Evolutionary conservation across 2,888 invertebrate species (phyloP).

Genomic region (Thelaira solivaga): DNA sequence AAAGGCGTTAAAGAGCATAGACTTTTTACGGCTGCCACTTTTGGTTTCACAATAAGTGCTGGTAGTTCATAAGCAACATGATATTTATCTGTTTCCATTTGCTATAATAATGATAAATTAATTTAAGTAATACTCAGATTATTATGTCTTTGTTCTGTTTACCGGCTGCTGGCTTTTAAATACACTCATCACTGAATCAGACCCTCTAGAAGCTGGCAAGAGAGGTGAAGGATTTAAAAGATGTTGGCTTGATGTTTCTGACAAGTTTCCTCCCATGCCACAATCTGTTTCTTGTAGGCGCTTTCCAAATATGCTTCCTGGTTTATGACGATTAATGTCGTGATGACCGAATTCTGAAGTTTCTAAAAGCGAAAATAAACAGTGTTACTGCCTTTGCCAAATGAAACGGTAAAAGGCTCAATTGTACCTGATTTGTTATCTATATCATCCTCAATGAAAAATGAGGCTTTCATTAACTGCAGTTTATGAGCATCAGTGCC

Average conservation of each 20-base stretch:
- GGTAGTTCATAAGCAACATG: conserved; percentile 62
- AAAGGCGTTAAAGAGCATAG: conserved; percentile 76
- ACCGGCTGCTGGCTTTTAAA: conserved; percentile 66
- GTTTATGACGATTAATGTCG: conserved; percentile 58
- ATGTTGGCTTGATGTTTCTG: conserved; percentile 70
- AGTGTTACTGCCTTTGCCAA: not conserved
- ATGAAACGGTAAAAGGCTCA: not conserved
- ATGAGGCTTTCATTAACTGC: conserved; percentile 90
- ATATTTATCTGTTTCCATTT: conserved; percentile 1
- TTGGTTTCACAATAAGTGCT: conserved; percentile 76
- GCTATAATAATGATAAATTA: no score
- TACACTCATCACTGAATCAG: conserved; percentile 67
- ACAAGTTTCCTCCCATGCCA: conserved; percentile 61
- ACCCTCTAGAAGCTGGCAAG: conserved; percentile 62
- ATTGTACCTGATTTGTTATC: conserved; percentile 71
- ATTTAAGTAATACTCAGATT: not conserved
- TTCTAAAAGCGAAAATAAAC: conserved; percentile 43
- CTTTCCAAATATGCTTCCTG: conserved; percentile 50
- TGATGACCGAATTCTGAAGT: conserved; percentile 55
- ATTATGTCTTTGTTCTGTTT: not conserved
- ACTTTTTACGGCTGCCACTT: conserved; percentile 76
- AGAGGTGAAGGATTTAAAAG: conserved; percentile 66
- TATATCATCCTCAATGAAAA: conserved; percentile 78
- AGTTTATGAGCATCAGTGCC: conserved; percentile 83
- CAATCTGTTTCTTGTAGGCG: conserved; percentile 62